phyloP scores from a whole-genome alignment of 2,797 vertebrate species.

The Parauchenoglanis punctatus region DNA sequence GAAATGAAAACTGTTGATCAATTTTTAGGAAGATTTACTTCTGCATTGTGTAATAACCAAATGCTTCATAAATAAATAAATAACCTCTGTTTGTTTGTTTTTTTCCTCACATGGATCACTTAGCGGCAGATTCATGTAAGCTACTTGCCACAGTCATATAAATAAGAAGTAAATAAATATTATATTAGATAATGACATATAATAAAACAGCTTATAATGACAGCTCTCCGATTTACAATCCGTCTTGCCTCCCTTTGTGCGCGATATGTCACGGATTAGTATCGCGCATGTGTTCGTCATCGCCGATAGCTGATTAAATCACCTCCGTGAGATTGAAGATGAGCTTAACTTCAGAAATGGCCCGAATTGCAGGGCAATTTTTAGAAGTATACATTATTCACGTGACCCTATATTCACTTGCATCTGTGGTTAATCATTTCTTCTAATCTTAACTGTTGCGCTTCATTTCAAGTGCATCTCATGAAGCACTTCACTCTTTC shows the following conservation, averaged over 20 bases:
- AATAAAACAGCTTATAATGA: neutral
- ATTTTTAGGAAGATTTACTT: neutral
- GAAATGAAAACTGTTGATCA: neutral
- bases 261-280: neutral
- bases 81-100: neutral
- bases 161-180: neutral
- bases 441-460: neutral
- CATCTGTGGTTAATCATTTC: neutral
- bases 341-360: neutral
- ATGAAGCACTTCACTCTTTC: constrained; percentile 1
- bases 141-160: neutral
- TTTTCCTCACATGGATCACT: neutral
- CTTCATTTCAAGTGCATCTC: constrained; percentile 5
- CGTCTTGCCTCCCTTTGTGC: neutral
- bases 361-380: neutral
- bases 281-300: neutral
- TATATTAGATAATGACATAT: neutral
- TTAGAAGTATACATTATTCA: neutral
- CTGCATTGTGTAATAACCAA: neutral
- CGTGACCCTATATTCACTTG: neutral
- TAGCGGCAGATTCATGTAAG: neutral
- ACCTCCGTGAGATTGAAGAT: neutral
- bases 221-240: neutral
- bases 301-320: neutral
- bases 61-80: neutral